Conservation (phyloP, 2,888 invertebrate species). For the Brachyopa scutellaris region DNA sequence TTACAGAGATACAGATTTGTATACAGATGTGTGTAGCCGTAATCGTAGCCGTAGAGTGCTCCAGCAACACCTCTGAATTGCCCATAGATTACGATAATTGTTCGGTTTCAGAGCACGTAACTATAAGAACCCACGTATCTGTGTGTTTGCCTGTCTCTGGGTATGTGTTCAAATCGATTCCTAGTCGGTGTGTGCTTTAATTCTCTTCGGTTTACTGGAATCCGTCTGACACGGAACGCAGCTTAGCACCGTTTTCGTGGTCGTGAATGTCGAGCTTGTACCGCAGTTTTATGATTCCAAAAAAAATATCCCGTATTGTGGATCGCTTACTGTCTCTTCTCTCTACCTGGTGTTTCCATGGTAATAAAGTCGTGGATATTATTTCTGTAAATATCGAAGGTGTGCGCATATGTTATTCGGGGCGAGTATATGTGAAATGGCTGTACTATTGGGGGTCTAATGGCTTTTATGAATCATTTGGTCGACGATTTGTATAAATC, state of each 20-base stretch:
- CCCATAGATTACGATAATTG: constrained; percentile 66
- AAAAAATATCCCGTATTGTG: constrained; percentile 56
- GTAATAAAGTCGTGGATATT: constrained; percentile 61
- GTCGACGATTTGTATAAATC: constrained; percentile 58
- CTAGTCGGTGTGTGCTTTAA: constrained; percentile 17
- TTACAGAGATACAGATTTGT: constrained; percentile 40
- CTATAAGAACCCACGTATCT: constrained; percentile 20
- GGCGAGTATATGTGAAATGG: background rate
- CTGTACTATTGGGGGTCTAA: constrained; percentile 26
- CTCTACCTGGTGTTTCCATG: constrained; percentile 4
- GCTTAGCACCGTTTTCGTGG: constrained; percentile 6
- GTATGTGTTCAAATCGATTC: constrained; percentile 50
- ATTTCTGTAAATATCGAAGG: constrained; percentile 57
- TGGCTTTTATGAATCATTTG: constrained; percentile 64
- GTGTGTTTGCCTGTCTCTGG: background rate
- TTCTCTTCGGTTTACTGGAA: constrained; percentile 13
- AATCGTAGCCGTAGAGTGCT: constrained; percentile 6
- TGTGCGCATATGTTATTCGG: constrained; percentile 31
- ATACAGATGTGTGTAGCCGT: constrained; percentile 3
- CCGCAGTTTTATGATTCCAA: constrained; percentile 62
- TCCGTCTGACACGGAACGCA: constrained; percentile 8
- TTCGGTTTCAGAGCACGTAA: constrained; percentile 39
- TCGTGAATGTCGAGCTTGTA: constrained; percentile 47
- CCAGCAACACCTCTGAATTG: constrained; percentile 63
- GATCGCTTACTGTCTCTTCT: constrained; percentile 42